Conservation (phyloP, 2,888 invertebrate genomes). For the Chalcosyrphus nemorum region DNA sequence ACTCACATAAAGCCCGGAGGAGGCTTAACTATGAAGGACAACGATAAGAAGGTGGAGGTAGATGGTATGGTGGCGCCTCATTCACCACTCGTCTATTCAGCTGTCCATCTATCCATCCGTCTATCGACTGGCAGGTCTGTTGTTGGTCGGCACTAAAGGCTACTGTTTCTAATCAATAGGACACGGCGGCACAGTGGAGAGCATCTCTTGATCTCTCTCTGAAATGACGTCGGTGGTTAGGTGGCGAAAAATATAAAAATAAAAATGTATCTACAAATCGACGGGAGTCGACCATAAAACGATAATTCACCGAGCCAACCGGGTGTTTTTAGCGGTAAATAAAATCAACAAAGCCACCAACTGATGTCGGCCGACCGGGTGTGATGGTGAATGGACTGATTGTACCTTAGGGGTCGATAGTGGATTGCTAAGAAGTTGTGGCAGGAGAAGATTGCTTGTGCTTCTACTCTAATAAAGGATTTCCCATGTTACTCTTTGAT, state of each 20-base stretch:
- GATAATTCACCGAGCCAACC: slow-evolving; percentile 37
- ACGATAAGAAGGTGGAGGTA: not conserved
- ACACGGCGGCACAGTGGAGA: slow-evolving; percentile 6
- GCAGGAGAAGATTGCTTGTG: not conserved
- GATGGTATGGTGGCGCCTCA: slow-evolving; percentile 2
- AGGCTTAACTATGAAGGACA: not conserved
- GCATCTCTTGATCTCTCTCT: slow-evolving; percentile 28
- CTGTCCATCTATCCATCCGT: not conserved
- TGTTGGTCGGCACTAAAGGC: slow-evolving; percentile 29
- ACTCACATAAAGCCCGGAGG: slow-evolving; percentile 1
- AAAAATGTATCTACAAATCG: slow-evolving; percentile 14
- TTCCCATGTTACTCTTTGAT: not conserved
- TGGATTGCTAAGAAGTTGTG: not conserved
- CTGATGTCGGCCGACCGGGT: not conserved
- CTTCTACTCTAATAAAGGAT: not conserved
- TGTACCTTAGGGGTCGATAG: not conserved
- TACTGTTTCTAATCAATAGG: slow-evolving; percentile 30
- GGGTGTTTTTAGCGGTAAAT: slow-evolving; percentile 30
- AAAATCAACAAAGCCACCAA: slow-evolving; percentile 28
- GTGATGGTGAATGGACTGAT: not conserved
- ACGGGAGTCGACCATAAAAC: slow-evolving; percentile 30
- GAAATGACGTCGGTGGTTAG: slow-evolving; percentile 13
- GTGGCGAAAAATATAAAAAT: not conserved
- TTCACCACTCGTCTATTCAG: slow-evolving; percentile 14
- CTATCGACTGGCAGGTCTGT: slow-evolving; percentile 8